Evolutionary conservation across 1,140 invertebrate genomes (phyloP).

Genomic region (Aphelenchoides besseyi): DNA sequence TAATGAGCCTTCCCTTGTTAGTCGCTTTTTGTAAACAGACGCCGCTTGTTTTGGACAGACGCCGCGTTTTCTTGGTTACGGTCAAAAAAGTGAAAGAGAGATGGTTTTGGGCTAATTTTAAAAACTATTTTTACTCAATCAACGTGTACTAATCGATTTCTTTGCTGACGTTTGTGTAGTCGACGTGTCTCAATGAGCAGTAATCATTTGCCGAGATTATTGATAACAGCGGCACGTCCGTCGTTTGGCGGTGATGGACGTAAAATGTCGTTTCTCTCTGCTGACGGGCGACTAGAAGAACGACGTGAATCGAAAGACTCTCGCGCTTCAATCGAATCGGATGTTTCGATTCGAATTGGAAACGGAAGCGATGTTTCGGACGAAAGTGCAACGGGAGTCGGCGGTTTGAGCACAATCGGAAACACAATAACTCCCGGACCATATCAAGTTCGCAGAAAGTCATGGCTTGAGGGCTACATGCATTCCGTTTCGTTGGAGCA

Average conservation of each 20-base stretch:
- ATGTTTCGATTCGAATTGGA: slow-evolving; percentile 57
- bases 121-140: no score
- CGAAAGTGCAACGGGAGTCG: slow-evolving; percentile 43
- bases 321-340: slow-evolving; percentile 54
- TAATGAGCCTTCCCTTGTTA: no score
- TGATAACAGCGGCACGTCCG: slow-evolving; percentile 61
- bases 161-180: slow-evolving; percentile 46
- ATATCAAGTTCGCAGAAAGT: slow-evolving; percentile 38
- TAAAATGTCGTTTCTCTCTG: slow-evolving; percentile 61
- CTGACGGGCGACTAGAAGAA: no score
- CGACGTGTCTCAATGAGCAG: slow-evolving; percentile 54
- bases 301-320: slow-evolving; percentile 59
- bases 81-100: no score
- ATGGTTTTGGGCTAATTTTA: no score
- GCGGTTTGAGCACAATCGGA: slow-evolving; percentile 11
- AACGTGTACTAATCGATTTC: no score
- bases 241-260: slow-evolving; percentile 50
- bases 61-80: no score
- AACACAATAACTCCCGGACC: background rate
- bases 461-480: slow-evolving; percentile 58
- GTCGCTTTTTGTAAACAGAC: no score
- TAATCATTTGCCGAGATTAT: slow-evolving; percentile 56
- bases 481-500: slow-evolving; percentile 57
- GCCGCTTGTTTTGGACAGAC: no score
- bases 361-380: slow-evolving; percentile 61